Percentiles rank a stretch among this genome's conserved stretches.
phyloP scores from a whole-genome alignment of 30 jellyfish, hydroid and myxozoan species.

The Hydractinia symbiolongicarpus region DNA sequence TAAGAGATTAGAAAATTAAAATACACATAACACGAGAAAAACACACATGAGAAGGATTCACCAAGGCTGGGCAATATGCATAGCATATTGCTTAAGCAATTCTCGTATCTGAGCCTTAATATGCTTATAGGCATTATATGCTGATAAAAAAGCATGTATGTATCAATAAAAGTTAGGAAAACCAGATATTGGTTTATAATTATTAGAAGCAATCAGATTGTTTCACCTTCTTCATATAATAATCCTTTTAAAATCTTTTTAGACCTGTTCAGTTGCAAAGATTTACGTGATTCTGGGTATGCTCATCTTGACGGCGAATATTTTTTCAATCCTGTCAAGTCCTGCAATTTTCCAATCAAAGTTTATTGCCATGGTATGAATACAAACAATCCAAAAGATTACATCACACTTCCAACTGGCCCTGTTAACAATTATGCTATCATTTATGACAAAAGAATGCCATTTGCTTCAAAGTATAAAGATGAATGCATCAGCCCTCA shows the following conservation, averaged over 20 bases:
- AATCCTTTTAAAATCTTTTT: background rate
- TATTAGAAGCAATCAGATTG: too few relatives aligned
- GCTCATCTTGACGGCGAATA: conserved; percentile 79
- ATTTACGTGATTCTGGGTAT: conserved; percentile 50
- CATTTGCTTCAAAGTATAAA: conserved; percentile 29
- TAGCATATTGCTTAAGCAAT: too few relatives aligned
- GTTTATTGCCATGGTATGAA: conserved; percentile 88
- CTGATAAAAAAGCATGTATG: too few relatives aligned
- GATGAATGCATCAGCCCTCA: conserved; percentile 49
- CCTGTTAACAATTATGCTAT: conserved; percentile 66
- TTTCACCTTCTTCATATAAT: too few relatives aligned
- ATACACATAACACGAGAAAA: too few relatives aligned
- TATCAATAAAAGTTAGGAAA: too few relatives aligned
- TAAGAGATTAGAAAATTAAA: too few relatives aligned
- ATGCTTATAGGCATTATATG: too few relatives aligned
- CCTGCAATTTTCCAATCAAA: conserved; percentile 57
- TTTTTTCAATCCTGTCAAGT: conserved; percentile 51
- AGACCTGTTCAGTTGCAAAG: conserved; percentile 66
- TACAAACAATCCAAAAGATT: conserved; percentile 41
- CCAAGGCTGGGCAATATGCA: too few relatives aligned
- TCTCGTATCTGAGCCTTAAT: too few relatives aligned
- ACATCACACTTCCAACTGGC: conserved; percentile 77
- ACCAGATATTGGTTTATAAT: too few relatives aligned
- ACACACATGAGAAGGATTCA: too few relatives aligned
- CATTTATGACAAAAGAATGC: conserved; percentile 55